Evolutionary conservation across 2,113 vertebrate species (phyloP).

Genomic region (Gambusia holbrooki): DNA sequence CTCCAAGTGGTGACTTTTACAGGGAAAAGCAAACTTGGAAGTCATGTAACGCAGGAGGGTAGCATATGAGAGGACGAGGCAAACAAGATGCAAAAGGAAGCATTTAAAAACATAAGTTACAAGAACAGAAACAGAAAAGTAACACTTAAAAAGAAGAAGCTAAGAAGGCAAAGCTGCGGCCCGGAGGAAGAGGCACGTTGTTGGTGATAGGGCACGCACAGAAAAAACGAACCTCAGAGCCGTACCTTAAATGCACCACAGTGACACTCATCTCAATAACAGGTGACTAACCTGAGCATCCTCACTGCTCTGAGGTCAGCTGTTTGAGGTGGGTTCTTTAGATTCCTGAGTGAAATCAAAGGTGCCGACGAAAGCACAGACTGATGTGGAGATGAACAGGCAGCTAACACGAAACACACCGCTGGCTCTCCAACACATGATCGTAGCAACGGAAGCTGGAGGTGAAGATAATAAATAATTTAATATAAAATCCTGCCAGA

Average conservation of each 20-base stretch:
- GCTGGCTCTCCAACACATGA: constrained; percentile 14
- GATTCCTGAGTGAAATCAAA: constrained; percentile 54
- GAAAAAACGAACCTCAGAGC: neutral
- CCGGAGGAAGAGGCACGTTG: constrained; percentile 39
- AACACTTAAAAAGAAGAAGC: constrained; percentile 35
- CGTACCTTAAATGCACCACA: neutral
- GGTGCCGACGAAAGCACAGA: neutral
- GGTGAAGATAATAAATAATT: constrained; percentile 38
- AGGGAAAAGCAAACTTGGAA: constrained; percentile 24
- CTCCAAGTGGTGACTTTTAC: neutral
- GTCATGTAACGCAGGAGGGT: constrained; percentile 5
- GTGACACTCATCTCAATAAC: neutral
- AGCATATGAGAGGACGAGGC: constrained; percentile 11
- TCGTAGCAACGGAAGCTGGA: constrained; percentile 28
- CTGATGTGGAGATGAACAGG: neutral
- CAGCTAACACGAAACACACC: constrained; percentile 11
- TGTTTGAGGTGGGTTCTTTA: constrained; percentile 22
- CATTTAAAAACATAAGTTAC: constrained; percentile 63
- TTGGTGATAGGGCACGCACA: constrained; percentile 29
- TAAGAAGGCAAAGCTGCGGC: constrained; percentile 47
- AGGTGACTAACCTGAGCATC: neutral
- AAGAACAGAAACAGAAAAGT: constrained; percentile 23
- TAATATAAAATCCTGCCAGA: neutral
- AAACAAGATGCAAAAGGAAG: constrained; percentile 43
- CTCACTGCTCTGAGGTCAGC: neutral